Conservation (phyloP, 2,113 vertebrate species). For the Rhynchomys soricoides region DNA sequence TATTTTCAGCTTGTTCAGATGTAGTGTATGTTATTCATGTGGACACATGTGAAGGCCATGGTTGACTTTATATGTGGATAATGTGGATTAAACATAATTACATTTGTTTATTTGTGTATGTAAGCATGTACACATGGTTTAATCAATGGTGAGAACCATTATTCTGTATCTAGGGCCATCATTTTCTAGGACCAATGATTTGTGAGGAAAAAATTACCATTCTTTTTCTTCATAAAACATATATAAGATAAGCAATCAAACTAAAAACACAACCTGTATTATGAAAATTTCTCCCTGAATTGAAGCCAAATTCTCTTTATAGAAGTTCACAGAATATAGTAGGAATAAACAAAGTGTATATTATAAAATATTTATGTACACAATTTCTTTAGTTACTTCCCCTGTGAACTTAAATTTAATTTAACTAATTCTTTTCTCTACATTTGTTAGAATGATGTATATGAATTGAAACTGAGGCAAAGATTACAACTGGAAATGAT, state of each 20-base stretch:
- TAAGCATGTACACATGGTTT: neutral
- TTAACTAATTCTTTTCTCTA: neutral
- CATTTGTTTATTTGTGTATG: neutral
- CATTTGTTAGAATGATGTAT: constrained; percentile 2
- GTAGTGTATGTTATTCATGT: neutral
- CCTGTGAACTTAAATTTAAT: constrained; percentile 26
- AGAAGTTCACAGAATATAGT: neutral
- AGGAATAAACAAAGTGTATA: neutral
- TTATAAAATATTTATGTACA: neutral
- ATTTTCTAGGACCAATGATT: neutral
- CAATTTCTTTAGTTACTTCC: constrained; percentile 14
- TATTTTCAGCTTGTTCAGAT: neutral
- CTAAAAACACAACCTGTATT: neutral
- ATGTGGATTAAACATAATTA: neutral
- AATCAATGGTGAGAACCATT: neutral
- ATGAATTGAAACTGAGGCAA: neutral
- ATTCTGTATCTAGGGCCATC: neutral
- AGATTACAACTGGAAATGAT: neutral
- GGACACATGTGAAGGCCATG: neutral
- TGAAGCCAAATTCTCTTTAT: neutral
- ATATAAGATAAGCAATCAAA: neutral
- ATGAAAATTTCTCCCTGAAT: neutral
- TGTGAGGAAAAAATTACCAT: neutral
- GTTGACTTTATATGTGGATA: neutral
- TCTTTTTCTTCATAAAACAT: neutral